Percentiles rank a stretch among this genome's conserved stretches.
These are phyloP conservation scores for Tychaedon coryphoeus DNA, from an alignment of 2,113 vertebrate genomes.

Conservation along the genomic window DNA sequence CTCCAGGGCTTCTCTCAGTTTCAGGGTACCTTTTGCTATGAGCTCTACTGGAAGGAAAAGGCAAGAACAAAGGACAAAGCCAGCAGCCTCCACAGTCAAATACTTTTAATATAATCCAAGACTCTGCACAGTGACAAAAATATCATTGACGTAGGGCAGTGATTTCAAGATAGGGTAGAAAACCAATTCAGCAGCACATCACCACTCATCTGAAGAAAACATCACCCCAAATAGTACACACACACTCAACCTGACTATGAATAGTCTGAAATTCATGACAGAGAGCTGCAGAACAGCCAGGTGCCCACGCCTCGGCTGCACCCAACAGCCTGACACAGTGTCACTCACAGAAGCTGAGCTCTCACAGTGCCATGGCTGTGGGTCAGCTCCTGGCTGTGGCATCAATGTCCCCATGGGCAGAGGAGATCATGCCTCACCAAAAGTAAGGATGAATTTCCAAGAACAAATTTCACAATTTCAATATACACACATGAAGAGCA, in stretches of 20 bases:
- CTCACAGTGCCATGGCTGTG: accelerated
- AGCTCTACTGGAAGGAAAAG: neutral
- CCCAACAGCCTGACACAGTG: neutral
- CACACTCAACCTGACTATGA: neutral
- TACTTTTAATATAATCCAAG: conserved; percentile 5
- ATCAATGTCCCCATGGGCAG: neutral
- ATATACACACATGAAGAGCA: neutral
- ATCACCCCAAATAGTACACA: neutral
- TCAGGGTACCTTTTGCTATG: neutral
- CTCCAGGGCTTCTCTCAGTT: neutral
- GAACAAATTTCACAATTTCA: neutral
- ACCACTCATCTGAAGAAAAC: neutral
- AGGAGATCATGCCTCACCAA: neutral
- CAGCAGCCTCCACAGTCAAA: neutral
- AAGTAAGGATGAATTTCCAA: neutral
- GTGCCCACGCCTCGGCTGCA: accelerated
- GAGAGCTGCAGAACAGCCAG: neutral
- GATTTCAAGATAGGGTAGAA: neutral
- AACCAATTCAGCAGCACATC: neutral
- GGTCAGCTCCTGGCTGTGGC: neutral
- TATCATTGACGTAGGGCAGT: neutral
- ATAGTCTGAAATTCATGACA: neutral
- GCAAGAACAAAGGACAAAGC: neutral
- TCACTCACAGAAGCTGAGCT: accelerated
- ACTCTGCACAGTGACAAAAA: neutral